These are phyloP conservation scores for Borostomias antarcticus DNA, from an alignment of 2,797 vertebrate genomes.

Conservation along the genomic window DNA sequence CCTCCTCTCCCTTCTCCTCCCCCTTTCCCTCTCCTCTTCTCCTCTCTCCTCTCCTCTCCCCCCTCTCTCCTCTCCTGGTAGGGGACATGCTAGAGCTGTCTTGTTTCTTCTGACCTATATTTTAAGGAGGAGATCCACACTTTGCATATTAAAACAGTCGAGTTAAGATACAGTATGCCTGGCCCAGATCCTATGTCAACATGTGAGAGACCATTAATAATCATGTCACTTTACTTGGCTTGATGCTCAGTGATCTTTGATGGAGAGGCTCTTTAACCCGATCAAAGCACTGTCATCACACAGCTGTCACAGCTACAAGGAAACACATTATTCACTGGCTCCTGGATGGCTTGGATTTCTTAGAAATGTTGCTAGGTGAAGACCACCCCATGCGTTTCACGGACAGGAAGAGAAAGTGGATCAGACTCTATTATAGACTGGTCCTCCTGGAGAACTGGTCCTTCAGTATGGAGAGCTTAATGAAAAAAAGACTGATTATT, in stretches of 20 bases:
- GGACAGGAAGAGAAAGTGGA: no score
- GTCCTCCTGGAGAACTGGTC: no score
- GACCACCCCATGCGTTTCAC: no score
- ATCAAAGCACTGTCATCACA: background rate
- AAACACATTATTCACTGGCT: background rate
- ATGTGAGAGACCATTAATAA: constrained; percentile 6
- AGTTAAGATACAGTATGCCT: constrained; percentile 9
- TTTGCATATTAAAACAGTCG: constrained; percentile 22
- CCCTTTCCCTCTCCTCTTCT: background rate
- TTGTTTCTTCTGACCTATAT: constrained; percentile 26
- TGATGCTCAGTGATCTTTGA: background rate
- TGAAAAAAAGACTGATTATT: no score
- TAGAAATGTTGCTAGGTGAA: background rate
- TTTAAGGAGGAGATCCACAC: constrained; percentile 17
- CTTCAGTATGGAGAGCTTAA: background rate
- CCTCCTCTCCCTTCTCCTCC: no score
- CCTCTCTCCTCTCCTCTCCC: background rate
- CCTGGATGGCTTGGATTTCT: background rate
- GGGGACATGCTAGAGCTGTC: background rate
- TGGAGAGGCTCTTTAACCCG: background rate
- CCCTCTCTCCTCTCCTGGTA: background rate
- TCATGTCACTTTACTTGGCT: background rate
- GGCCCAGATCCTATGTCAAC: constrained; percentile 18
- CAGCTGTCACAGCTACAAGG: background rate
- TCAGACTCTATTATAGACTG: no score